A percentile compares a stretch with the other conserved stretches of the same genome.
phyloP scores from a whole-genome alignment of 2,113 vertebrate species.

The Hoplias malabaricus region DNA sequence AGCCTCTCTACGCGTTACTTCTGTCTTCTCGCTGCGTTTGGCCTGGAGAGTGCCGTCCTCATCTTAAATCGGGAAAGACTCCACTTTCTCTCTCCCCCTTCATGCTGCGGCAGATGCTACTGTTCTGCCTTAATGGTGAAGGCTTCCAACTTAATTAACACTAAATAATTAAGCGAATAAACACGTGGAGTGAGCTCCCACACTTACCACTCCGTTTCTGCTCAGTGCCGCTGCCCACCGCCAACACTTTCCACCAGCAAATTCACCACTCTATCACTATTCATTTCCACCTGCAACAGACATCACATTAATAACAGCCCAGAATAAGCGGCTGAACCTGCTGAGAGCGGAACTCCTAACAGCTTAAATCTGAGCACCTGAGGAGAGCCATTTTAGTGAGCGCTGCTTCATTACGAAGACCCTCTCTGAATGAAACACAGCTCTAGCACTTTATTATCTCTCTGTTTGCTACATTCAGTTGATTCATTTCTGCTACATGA shows the following conservation, averaged over 20 bases:
- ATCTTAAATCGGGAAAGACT: constrained; percentile 37
- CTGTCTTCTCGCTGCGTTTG: constrained; percentile 37
- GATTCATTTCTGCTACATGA: no score
- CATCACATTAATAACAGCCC: constrained; percentile 29
- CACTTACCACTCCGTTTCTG: constrained; percentile 35
- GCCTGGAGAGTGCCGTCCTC: constrained; percentile 14
- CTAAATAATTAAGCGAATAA: constrained; percentile 70
- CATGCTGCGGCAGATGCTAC: constrained; percentile 61
- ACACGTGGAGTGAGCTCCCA: constrained; percentile 49
- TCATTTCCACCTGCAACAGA: constrained; percentile 31
- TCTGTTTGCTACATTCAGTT: neutral
- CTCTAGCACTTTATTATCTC: neutral
- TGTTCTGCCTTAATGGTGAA: constrained; percentile 63
- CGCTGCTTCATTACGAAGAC: neutral
- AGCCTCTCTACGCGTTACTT: constrained; percentile 19
- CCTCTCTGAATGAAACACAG: neutral
- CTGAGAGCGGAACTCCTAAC: constrained; percentile 14
- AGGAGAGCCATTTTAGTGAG: neutral
- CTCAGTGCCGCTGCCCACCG: constrained; percentile 1
- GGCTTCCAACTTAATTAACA: constrained; percentile 70
- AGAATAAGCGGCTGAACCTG: constrained; percentile 13
- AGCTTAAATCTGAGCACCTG: constrained; percentile 3
- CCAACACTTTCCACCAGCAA: constrained; percentile 27
- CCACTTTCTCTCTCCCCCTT: constrained; percentile 32
- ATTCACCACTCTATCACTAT: constrained; percentile 12